Conservation (phyloP, 2,888 invertebrate species). For the Hydrotaea cyrtoneurina region DNA sequence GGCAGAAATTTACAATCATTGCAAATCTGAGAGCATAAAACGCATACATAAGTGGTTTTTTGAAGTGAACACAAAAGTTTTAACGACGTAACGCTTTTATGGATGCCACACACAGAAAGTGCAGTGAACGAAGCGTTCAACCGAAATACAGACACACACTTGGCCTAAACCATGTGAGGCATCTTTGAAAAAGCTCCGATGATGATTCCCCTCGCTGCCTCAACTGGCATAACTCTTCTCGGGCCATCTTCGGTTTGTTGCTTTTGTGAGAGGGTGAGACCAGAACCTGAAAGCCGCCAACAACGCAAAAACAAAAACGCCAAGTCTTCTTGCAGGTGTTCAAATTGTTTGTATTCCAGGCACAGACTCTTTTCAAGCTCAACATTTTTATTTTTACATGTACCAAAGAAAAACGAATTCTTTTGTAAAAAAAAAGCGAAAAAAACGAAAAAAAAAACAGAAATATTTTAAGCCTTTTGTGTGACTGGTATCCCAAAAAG, state of each 20-base stretch:
- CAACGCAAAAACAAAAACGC: background rate
- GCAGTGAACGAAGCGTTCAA: background rate
- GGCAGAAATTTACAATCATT: constrained; percentile 16
- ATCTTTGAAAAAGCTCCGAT: background rate
- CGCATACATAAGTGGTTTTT: constrained; percentile 45
- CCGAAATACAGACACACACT: background rate
- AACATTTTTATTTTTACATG: constrained; percentile 11
- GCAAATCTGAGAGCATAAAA: constrained; percentile 16
- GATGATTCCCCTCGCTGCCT: background rate
- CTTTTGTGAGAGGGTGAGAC: background rate
- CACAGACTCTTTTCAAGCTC: constrained; percentile 28
- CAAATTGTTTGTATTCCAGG: constrained; percentile 44
- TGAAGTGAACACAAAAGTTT: constrained; percentile 38
- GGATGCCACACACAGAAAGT: constrained; percentile 43
- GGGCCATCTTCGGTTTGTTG: background rate
- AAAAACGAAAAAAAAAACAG: background rate
- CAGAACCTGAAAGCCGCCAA: constrained; percentile 12
- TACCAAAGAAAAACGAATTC: constrained; percentile 10
- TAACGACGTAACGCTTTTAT: constrained; percentile 22
- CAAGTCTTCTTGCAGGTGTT: constrained; percentile 33
- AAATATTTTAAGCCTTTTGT: constrained; percentile 25
- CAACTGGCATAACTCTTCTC: background rate
- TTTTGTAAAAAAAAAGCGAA: constrained; percentile 24
- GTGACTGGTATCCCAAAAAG: background rate
- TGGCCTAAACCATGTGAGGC: constrained; percentile 31